Evolutionary conservation across 2,888 invertebrate species (phyloP), one percentile per base, ranked within the genome.

Genomic region (Pherbina coryleti): DNA sequence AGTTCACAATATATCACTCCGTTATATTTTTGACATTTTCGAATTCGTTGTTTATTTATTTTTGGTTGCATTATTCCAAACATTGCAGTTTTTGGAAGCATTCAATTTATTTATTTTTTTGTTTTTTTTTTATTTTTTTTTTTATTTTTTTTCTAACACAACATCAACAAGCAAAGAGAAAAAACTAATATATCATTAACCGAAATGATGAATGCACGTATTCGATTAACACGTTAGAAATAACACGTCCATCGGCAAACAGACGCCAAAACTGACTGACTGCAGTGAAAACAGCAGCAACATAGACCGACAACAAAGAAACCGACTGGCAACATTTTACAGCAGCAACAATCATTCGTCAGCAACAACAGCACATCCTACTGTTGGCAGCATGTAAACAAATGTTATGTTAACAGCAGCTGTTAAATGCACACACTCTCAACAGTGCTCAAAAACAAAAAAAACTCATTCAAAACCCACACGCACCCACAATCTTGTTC

Each of bases 201-300:
- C 44, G 44, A 44, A 11, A 1, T 11, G 14, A 44, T 3, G 2
- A 44, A 44, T 14, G 44, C 44, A 14, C 44, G 11, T 11, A 2
- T 44, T 44, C 44, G 3, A 1, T 44, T 44, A 1, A 44, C 2
- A 14, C 11, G 11, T 14, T 11, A 44, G 3, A 3, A 44, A 44
- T 11, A 31, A 37, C 74, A 64, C 74, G 64, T 51, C 74, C 74
- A 34, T 64, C 53, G 11, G 22, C 60, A 60, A 49, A 19, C 17
- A 49, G 34, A 28, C 22, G 64, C 31, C 64, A n/a, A 64, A 64
- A 74, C 51, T 64, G 34, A 74, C 64, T 74, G 74, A 74, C 51
- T 51, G 11, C 34, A 28, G 57, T 57, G 55, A 22, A 25, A 37
- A 14, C 14, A 7, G 31, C 53, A 55, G 28, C 71, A 71, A 71